phyloP scores from a whole-genome alignment of 1,140 invertebrate species.

The Lepidotrigona ventralis region DNA sequence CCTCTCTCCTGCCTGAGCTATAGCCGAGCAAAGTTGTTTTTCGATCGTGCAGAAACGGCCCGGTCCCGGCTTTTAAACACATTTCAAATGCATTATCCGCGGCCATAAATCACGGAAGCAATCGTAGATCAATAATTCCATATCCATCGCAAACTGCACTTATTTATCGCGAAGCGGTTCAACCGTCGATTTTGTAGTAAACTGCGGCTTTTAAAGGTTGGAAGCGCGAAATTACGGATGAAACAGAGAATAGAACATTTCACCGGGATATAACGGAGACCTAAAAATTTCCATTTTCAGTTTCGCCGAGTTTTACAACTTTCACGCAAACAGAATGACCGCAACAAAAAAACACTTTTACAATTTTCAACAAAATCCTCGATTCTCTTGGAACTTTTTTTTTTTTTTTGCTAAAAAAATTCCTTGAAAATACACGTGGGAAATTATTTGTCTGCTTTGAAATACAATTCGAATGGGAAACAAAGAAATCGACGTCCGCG shows the following conservation, averaged over 20 bases:
- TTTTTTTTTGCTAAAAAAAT: neutral
- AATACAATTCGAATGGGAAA: neutral
- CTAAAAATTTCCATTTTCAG: neutral
- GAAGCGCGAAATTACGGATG: neutral
- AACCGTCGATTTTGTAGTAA: neutral
- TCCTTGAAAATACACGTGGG: neutral
- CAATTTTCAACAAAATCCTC: neutral
- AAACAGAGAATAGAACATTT: neutral
- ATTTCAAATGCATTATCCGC: conserved; percentile 11
- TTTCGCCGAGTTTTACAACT: neutral
- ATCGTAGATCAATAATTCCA: conserved; percentile 13
- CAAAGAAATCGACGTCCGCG: neutral
- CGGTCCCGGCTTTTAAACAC: conserved; percentile 3
- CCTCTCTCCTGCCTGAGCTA: neutral
- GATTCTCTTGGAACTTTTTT: neutral
- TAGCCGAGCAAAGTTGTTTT: neutral
- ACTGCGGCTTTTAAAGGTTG: neutral
- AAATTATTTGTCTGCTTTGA: neutral
- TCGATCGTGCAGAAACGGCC: neutral
- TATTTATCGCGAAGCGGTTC: neutral
- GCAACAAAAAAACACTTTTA: neutral
- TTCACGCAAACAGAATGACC: neutral
- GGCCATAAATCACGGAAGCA: conserved; percentile 1
- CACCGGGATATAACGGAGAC: no score
- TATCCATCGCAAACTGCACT: neutral